Evolutionary conservation across 2,797 vertebrate genomes (phyloP), one percentile per base, ranked within the genome.

Genomic region (Steatocranus sp.): DNA sequence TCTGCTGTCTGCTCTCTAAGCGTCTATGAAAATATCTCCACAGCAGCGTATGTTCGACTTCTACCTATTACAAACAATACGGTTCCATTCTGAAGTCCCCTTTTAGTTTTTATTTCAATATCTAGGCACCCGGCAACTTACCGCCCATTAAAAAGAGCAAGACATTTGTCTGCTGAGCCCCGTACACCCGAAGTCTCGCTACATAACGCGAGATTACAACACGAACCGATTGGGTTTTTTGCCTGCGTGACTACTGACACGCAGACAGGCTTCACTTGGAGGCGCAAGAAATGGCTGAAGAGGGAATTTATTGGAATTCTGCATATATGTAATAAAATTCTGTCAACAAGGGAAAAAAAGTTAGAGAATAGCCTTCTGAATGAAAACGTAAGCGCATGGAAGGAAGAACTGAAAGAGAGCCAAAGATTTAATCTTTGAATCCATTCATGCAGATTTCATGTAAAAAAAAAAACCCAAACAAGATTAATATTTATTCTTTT

Each of bases 401-500:
- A 17, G 4, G 23, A 43, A 68, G 20, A 41, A 10, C 38, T 1
- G 8, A 43, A 38, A 41, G 63, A 15, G 20, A 25, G 20, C 10
- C 2, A 4, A 20, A 43, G 36, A 17, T 68, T 17, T 2, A 10
- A 68, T 10, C 36, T 43, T 43, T 68, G 36, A 68, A 43, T 25
- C 20, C 15, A 25, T 41, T 7, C 0, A 43, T 0, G 8, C 20
- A 17, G 20, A 43, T 10, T 43, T 43, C 17, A 61, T n/a, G 56
- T 34, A 36, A 63, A 61, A 61, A 58, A 15, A 56, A 18, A n/a
- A 4, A 0, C 1, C 2, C 12, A 53, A 34, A 11, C 1, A n/a
- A 36, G 11, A 34, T 58, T 34, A 58, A 58, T 11, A 34, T 11
- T 1, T 61, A 1, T 36, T 36, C 1, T 63, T 14, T 63, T 20